phyloP scores from a whole-genome alignment of 2,113 vertebrate species.

The Lanius collurio region DNA sequence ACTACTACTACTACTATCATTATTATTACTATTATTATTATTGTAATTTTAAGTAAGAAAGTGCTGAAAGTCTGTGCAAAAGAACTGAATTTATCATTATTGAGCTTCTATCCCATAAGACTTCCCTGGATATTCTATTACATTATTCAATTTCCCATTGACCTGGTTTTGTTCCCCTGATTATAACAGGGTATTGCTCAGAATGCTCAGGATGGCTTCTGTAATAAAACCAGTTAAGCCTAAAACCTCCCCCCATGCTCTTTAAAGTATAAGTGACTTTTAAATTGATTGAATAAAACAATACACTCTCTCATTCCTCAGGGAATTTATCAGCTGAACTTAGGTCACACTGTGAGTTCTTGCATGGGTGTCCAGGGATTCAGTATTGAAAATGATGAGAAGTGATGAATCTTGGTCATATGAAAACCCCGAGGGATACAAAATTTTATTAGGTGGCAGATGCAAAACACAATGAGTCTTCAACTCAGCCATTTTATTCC shows the following conservation, averaged over 20 bases:
- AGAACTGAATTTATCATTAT: neutral
- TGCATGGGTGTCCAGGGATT: neutral
- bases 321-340: neutral
- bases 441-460: constrained; percentile 27
- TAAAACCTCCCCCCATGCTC: neutral
- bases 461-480: constrained; percentile 37
- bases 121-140: neutral
- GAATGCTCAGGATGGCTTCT: neutral
- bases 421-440: neutral
- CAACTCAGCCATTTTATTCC: neutral
- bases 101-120: constrained; percentile 2
- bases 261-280: neutral
- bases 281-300: constrained; percentile 28
- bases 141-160: constrained; percentile 28
- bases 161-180: constrained; percentile 40
- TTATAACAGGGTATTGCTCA: neutral
- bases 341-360: neutral
- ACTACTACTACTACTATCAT: neutral
- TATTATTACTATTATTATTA: neutral
- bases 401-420: constrained; percentile 16
- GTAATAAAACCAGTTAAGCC: constrained; percentile 4
- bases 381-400: neutral
- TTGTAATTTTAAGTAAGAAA: neutral
- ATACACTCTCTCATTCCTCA: neutral
- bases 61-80: neutral